phyloP scores from a whole-genome alignment of 2,888 invertebrate genomes.

The Eulithis testata region DNA sequence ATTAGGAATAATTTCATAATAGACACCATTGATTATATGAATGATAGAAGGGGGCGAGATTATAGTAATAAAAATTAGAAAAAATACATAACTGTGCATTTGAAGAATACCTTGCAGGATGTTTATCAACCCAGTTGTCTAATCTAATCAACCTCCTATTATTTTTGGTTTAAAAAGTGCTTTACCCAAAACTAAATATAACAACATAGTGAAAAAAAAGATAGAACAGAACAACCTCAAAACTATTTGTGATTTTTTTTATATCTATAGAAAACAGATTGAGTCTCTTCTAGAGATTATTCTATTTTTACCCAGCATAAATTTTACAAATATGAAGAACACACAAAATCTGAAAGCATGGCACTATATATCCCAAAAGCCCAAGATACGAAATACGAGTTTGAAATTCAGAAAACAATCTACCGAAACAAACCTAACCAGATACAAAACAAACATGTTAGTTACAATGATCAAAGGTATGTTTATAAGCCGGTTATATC shows the following conservation, averaged over 20 bases:
- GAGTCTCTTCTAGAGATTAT: not conserved
- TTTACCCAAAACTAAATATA: conserved; percentile 1
- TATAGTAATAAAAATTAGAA: conserved; percentile 32
- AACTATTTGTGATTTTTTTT: not conserved
- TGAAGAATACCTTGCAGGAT: conserved; percentile 6
- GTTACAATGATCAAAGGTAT: conserved; percentile 30
- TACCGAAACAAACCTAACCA: conserved; percentile 3
- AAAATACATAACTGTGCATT: conserved; percentile 18
- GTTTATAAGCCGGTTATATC: conserved; percentile 25
- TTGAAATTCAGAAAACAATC: not conserved
- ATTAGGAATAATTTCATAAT: conserved; percentile 83
- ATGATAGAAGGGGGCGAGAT: conserved; percentile 53
- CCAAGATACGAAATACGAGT: conserved; percentile 1
- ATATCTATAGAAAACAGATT: not conserved
- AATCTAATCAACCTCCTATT: conserved; percentile 6
- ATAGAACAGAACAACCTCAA: conserved; percentile 5
- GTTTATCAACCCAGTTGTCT: conserved; percentile 5
- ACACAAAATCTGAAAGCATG: conserved; percentile 8
- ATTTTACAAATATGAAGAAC: not conserved
- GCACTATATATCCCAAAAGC: not conserved
- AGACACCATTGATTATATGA: conserved; percentile 71
- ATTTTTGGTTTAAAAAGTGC: not conserved
- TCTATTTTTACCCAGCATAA: not conserved
- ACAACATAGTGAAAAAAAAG: not conserved
- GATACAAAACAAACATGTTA: conserved; percentile 19